Conservation (phyloP, 2,888 invertebrate genomes). For the Drosophila nr. perissopoda region DNA sequence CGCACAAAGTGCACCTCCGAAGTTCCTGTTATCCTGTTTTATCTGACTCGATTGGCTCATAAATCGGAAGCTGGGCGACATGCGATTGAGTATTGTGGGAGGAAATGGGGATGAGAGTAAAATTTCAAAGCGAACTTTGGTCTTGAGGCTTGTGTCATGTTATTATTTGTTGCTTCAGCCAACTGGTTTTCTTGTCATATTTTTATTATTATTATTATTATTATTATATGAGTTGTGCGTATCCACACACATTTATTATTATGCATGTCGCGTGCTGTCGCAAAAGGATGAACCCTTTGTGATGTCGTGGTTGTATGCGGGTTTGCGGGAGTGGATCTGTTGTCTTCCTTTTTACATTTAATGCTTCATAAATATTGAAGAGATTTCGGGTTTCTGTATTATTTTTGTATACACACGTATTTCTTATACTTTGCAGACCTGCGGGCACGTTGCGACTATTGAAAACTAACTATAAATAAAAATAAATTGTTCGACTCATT, state of each 20-base stretch:
- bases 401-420: neutral
- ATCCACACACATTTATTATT: conserved; percentile 61
- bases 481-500: neutral
- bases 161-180: conserved; percentile 28
- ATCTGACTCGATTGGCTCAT: conserved; percentile 9
- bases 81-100: neutral
- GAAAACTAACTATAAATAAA: conserved; percentile 34
- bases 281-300: conserved; percentile 45
- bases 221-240: conserved; percentile 30
- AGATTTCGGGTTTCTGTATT: conserved; percentile 10
- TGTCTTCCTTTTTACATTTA: conserved; percentile 34
- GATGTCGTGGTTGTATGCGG: neutral
- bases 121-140: neutral
- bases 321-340: neutral
- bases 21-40: conserved; percentile 35
- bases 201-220: conserved; percentile 30
- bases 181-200: conserved; percentile 37
- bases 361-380: conserved; percentile 48
- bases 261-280: conserved; percentile 65
- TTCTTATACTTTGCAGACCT: neutral
- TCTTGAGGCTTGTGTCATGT: neutral
- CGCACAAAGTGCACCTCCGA: conserved; percentile 8
- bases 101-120: neutral
- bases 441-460: neutral
- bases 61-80: conserved; percentile 13